phyloP scores from a whole-genome alignment of 2,888 invertebrate genomes.

The Rhagonycha fulva region DNA sequence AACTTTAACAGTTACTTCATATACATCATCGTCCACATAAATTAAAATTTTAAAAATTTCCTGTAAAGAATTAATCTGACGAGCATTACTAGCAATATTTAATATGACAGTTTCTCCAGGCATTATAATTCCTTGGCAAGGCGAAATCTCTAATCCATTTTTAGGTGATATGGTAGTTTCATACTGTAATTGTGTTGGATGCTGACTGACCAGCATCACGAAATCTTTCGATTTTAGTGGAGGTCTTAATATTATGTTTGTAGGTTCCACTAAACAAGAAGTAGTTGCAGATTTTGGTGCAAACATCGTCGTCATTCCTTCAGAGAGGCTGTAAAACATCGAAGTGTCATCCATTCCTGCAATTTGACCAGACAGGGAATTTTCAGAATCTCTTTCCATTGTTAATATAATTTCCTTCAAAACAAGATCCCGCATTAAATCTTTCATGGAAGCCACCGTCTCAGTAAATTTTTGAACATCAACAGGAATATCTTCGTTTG shows the following conservation, averaged over 20 bases:
- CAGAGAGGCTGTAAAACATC: conserved; percentile 46
- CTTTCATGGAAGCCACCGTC: conserved; percentile 39
- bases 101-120: conserved; percentile 38
- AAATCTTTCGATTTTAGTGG: conserved; percentile 22
- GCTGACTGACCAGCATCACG: conserved; percentile 18
- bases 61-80: conserved; percentile 16
- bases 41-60: conserved; percentile 38
- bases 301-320: conserved; percentile 32
- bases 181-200: conserved; percentile 22
- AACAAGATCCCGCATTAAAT: conserved; percentile 42
- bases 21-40: conserved; percentile 43
- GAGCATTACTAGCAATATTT: conserved; percentile 36
- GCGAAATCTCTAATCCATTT: conserved; percentile 17
- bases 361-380: conserved; percentile 42
- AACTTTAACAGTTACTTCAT: conserved; percentile 43
- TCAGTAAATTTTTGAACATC: conserved; percentile 48
- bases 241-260: conserved; percentile 20
- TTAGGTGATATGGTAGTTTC: conserved; percentile 10
- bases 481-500: conserved; percentile 44
- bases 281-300: conserved; percentile 2
- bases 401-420: conserved; percentile 48
- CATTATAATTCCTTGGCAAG: conserved; percentile 26
- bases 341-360: conserved; percentile 47
- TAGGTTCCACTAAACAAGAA: conserved; percentile 28
- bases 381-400: conserved; percentile 49